phyloP scores from a whole-genome alignment of 2,113 vertebrate genomes.

The Castor canadensis region DNA sequence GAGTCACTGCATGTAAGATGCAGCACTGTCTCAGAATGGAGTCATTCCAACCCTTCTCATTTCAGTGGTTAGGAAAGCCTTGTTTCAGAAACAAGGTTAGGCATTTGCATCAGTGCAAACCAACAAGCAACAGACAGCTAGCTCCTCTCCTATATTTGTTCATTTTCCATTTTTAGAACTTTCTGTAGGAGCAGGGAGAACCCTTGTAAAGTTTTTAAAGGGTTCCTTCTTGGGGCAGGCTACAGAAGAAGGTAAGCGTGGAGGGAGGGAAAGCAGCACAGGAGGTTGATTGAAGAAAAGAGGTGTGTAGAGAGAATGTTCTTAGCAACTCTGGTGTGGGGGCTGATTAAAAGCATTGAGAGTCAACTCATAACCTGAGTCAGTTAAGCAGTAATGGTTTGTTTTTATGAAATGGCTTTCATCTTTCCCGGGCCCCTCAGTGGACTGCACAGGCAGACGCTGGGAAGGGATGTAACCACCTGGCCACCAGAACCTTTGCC shows the following conservation, averaged over 20 bases:
- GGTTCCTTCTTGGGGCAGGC: not conserved
- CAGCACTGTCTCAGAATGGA: not conserved
- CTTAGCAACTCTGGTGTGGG: no score
- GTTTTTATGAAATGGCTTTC: accelerated
- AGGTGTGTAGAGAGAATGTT: accelerated
- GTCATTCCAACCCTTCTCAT: accelerated
- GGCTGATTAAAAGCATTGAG: no score
- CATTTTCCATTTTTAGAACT: not conserved
- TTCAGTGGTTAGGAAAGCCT: not conserved
- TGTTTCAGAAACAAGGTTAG: not conserved
- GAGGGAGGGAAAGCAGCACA: no score
- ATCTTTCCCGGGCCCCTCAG: not conserved
- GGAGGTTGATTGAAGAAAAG: no score
- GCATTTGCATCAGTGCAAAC: no score
- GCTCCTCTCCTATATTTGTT: not conserved
- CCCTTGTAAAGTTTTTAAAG: accelerated
- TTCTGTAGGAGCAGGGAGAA: not conserved
- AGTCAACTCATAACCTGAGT: accelerated
- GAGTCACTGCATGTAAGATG: not conserved
- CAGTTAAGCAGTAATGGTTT: accelerated
- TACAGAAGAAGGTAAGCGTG: accelerated
- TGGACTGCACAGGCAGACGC: accelerated
- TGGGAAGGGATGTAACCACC: no score
- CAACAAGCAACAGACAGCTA: accelerated
- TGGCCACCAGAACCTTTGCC: accelerated